Conservation (phyloP, 2,113 vertebrate species). For the Urocolius indicus region DNA sequence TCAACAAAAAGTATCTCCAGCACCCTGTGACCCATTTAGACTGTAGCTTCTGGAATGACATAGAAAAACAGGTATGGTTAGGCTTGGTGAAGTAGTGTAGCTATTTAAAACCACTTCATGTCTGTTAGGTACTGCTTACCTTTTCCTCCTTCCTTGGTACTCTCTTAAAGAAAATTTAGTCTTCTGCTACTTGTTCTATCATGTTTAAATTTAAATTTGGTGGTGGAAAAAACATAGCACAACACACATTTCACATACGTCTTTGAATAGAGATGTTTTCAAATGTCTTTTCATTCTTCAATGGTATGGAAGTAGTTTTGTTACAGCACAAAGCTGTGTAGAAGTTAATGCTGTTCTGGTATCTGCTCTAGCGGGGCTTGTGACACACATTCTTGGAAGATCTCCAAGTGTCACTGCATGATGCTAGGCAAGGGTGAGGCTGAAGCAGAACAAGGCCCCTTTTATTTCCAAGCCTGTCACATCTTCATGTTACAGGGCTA, state of each 20-base stretch:
- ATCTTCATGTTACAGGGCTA: neutral
- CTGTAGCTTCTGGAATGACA: neutral
- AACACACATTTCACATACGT: neutral
- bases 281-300: neutral
- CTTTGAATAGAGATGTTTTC: neutral
- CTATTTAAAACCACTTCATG: neutral
- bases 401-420: neutral
- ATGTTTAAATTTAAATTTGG: neutral
- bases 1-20: neutral
- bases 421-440: neutral
- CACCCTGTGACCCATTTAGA: neutral
- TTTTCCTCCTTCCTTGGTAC: neutral
- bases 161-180: neutral
- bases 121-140: neutral
- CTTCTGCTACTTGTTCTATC: neutral
- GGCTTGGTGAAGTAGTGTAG: neutral
- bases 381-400: neutral
- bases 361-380: neutral
- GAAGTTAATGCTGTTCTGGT: neutral
- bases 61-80: neutral
- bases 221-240: neutral
- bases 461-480: slow-evolving; percentile 6
- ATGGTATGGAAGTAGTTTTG: neutral
- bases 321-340: neutral
- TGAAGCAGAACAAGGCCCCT: slow-evolving; percentile 24